Evolutionary conservation across 2,797 vertebrate genomes (phyloP), one percentile per base, ranked within the genome.

Genomic region (Australoheros facetus): DNA sequence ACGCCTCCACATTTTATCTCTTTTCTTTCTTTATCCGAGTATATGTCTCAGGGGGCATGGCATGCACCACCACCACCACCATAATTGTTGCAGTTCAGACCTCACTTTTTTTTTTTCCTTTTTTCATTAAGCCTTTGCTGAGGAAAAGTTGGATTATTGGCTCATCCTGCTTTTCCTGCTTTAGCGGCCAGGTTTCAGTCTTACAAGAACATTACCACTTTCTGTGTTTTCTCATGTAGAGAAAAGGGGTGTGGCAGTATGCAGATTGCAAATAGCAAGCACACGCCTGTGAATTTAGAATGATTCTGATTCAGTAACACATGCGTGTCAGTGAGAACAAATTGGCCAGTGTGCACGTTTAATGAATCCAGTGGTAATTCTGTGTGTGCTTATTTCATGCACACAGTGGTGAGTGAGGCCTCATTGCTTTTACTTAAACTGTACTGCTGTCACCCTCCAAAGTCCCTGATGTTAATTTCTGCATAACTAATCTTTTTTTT

Each of bases 291-390:
- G 42, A 28, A 30, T 51, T 26, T 30, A 69, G 62, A 69, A 69
- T 2, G 10, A 69, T 5, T 45, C 42, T 45, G 12, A 45, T 11
- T 10, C 16, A 30, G 23, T 48, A 66, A 66, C 62, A 48, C 19
- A 48, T 66, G 62, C 42, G 17, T 30, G 5, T 23, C 62, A 48
- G 9, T 19, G 62, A 48, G 62, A 28, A 66, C 42, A 66, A 66
- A 66, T 66, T 66, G 62, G 42, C 62, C 62, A 19, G 62, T 66
- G 62, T 66, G 42, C 62, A 48, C 62, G 48, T 48, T 69, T 66
- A 66, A 66, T 48, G 62, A 66, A 66, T 48, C 42, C 42, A 66
- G 23, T 30, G 42, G 42, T 28, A 48, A 66, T 23, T 30, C 48
- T 66, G 39, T 23, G 26, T 28, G 39, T 37, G 16, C 62, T 28